phyloP scores from a whole-genome alignment of 2,113 vertebrate species.

The Pteronura brasiliensis region DNA sequence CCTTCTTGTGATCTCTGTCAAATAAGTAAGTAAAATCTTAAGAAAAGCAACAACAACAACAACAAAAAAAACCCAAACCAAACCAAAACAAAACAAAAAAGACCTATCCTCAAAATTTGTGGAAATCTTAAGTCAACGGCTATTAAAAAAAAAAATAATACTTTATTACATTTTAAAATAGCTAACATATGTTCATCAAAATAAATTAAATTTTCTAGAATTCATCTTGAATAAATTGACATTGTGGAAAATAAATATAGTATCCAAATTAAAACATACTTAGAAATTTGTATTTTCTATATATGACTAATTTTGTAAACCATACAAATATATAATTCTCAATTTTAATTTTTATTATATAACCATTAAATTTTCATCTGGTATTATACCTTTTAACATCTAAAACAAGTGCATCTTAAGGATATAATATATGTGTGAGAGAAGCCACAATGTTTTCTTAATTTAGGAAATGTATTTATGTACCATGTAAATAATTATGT shows the following conservation, averaged over 20 bases:
- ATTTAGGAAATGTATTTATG: neutral
- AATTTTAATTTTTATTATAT: neutral
- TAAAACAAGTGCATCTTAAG: neutral
- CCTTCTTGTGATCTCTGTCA: no score
- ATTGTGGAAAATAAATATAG: neutral
- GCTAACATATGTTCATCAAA: neutral
- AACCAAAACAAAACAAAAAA: no score
- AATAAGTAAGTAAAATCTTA: no score
- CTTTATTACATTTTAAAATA: neutral
- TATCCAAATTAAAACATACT: neutral
- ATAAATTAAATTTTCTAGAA: neutral
- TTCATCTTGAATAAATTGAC: neutral
- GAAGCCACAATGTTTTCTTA: neutral
- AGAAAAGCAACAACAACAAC: no score
- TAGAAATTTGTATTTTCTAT: neutral
- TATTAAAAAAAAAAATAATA: neutral
- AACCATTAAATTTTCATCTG: neutral
- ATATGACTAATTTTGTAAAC: neutral
- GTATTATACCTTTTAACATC: neutral
- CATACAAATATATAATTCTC: neutral
- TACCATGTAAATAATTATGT: neutral
- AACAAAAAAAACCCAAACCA: no score
- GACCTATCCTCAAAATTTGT: no score
- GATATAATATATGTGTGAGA: neutral
- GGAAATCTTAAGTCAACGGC: no score